Evolutionary conservation across 1,140 invertebrate genomes (phyloP), one percentile per base, ranked within the genome.

Genomic region (Euwallacea fornicatus): DNA sequence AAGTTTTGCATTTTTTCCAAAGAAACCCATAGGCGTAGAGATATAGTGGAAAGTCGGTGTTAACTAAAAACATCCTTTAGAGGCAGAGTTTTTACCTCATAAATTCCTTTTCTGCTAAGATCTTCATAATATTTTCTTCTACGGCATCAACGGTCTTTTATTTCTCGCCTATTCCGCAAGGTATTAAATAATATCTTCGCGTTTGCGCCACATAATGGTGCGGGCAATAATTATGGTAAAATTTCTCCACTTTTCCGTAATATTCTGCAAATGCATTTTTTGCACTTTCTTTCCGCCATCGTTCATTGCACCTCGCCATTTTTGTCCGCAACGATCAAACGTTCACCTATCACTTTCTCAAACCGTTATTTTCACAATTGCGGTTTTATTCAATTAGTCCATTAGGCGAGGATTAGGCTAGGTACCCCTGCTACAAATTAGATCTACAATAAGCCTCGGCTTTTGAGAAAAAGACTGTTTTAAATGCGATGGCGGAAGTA

Each of bases 251-350:
- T 54, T 65, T 55, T 55, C 46, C 44, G 16, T 54, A 65, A 55
- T 44, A 55, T 65, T 54, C 63, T 44, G 46, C 63, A 54, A 65
- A n/a, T 53, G 46, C 46, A 54, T 65, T 65, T 62, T 62, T 46
- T 47, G 44, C 61, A 65, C 46, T 55, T 53, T 65, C 50, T n/a
- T 65, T 65, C 63, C 63, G 63, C 63, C 11, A 53, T 65, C 15
- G 63, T 65, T 21, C 63, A 65, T 47, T 65, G 63, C 63, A 65
- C 63, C 16, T 44, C 9, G 13, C n/a, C 10, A 33, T 7, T 53
- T 41, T 55, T 65, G 15, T 62, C 60, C 41, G 43, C 60, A 43
- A 62, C 42, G n/a, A 11, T 56, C 54, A 7, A 56, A 56, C 54
- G 54, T 56, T 56, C 54, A 21, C 54, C 54, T 61, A 62, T 46